Percentiles rank a stretch among this genome's conserved stretches.
These are phyloP conservation scores for Cladopsammia gracilis DNA, from an alignment of 64 coral and sea anemone genomes.

Conservation along the genomic window DNA sequence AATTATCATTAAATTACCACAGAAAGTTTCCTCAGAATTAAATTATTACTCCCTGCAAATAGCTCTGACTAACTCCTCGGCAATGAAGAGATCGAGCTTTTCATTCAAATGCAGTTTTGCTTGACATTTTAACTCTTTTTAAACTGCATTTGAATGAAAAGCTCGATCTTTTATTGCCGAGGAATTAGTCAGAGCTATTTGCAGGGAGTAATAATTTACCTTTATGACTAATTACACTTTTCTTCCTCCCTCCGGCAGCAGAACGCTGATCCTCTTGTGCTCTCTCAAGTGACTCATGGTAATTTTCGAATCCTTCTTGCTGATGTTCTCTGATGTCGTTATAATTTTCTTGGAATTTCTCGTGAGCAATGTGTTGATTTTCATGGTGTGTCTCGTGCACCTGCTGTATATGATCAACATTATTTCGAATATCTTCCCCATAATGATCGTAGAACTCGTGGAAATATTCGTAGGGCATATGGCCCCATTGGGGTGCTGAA, in stretches of 20 bases:
- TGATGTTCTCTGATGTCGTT: slow-evolving; percentile 11
- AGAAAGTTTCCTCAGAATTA: no score
- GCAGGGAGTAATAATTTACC: no score
- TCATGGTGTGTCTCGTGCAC: slow-evolving; percentile 40
- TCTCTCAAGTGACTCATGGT: slow-evolving; percentile 20
- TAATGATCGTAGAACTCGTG: slow-evolving; percentile 43
- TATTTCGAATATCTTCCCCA: slow-evolving; percentile 14
- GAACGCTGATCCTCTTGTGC: slow-evolving; percentile 11
- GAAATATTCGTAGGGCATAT: slow-evolving; percentile 30
- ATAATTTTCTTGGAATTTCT: slow-evolving; percentile 35
- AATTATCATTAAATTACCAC: no score
- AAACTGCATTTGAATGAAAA: no score
- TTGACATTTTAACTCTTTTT: no score
- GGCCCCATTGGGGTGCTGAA: slow-evolving; percentile 8
- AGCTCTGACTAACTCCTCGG: no score
- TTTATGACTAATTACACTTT: background rate
- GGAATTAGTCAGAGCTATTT: no score
- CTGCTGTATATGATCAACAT: slow-evolving; percentile 2
- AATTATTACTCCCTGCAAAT: no score
- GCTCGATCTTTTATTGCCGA: no score
- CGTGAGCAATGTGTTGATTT: slow-evolving; percentile 29
- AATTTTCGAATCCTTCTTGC: slow-evolving; percentile 18
- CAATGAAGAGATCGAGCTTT: no score
- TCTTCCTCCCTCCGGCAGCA: background rate
- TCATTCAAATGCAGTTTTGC: no score